Conservation (phyloP, 2,888 invertebrate species). For the Drosophila siamana region DNA sequence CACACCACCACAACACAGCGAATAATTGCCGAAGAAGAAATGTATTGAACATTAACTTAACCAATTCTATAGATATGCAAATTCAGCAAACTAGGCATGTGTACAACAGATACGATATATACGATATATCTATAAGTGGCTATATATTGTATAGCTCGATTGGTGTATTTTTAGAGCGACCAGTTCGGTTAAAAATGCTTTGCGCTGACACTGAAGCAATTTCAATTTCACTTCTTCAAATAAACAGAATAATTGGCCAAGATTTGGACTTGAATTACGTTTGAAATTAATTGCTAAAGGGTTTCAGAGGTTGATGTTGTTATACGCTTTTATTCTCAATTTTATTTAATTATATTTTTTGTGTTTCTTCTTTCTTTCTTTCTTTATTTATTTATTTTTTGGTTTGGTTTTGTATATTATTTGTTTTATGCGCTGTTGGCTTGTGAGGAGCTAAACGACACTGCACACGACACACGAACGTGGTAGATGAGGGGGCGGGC, state of each 20-base stretch:
- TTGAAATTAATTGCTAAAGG: slow-evolving; percentile 36
- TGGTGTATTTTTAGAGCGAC: slow-evolving; percentile 28
- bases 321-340: slow-evolving; percentile 5
- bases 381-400: slow-evolving; percentile 13
- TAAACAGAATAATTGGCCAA: slow-evolving; percentile 40
- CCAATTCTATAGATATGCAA: slow-evolving; percentile 26
- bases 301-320: not conserved
- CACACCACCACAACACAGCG: slow-evolving; percentile 8
- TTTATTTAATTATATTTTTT: slow-evolving; percentile 31
- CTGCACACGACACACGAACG: slow-evolving; percentile 65
- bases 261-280: slow-evolving; percentile 29
- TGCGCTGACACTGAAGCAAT: slow-evolving; percentile 46
- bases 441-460: slow-evolving; percentile 50
- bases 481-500: slow-evolving; percentile 48
- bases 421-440: slow-evolving; percentile 61
- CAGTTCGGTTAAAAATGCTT: slow-evolving; percentile 36
- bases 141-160: slow-evolving; percentile 24
- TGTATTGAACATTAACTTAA: slow-evolving; percentile 15
- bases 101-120: not conserved
- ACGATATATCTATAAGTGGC: slow-evolving; percentile 16
- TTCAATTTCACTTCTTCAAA: slow-evolving; percentile 46
- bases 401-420: slow-evolving; percentile 11
- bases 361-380: slow-evolving; percentile 25
- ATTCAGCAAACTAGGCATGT: slow-evolving; percentile 15
- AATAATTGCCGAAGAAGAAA: slow-evolving; percentile 7